These are phyloP conservation scores for Clarias gariepinus DNA, from an alignment of 2,113 vertebrate species.

Conservation along the genomic window DNA sequence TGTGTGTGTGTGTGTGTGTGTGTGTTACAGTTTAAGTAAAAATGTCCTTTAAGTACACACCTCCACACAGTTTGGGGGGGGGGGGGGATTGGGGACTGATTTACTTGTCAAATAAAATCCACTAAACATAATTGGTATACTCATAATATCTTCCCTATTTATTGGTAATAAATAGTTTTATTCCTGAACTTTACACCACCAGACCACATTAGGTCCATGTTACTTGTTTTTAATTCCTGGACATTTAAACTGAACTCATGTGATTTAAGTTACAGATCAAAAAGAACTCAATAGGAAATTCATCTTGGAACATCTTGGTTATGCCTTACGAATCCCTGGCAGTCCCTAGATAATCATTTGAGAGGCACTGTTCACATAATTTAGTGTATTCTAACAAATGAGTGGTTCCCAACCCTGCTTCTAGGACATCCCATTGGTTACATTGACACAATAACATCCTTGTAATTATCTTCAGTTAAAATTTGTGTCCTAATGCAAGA, in stretches of 20 bases:
- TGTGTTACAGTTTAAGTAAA: slow-evolving; percentile 17
- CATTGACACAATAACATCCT: not conserved
- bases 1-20: slow-evolving; percentile 30
- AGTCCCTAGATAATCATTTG: not conserved
- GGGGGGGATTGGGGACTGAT: not conserved
- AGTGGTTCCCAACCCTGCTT: not conserved
- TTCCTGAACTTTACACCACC: not conserved
- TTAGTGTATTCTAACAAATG: not conserved
- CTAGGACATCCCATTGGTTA: not conserved
- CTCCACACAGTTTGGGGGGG: not conserved
- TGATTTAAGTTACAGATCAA: not conserved
- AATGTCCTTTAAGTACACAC: slow-evolving; percentile 12
- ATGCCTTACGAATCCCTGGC: not conserved
- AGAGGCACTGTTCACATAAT: not conserved
- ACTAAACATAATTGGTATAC: not conserved
- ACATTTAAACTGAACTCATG: not conserved
- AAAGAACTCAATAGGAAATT: not conserved
- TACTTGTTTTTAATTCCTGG: not conserved
- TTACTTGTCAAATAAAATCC: not conserved
- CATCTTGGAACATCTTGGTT: not conserved
- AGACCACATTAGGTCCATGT: not conserved
- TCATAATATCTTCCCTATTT: not conserved
- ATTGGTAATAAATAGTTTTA: not conserved
- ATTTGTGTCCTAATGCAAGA: not conserved
- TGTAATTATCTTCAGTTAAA: not conserved